Conservation (phyloP, 1,140 invertebrate species). For the Pentalonia nigronervosa region DNA sequence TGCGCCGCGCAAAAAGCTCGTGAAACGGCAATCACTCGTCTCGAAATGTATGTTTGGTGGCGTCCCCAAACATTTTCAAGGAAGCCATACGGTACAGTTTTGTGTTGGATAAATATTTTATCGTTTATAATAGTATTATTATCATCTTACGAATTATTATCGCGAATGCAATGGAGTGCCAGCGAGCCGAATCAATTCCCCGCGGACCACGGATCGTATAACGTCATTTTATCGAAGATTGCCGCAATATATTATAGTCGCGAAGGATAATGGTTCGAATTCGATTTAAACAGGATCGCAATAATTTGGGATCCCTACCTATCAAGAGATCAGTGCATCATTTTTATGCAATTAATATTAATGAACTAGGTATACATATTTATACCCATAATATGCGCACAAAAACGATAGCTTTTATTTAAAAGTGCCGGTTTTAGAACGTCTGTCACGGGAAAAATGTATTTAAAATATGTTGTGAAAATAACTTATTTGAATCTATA, state of each 20-base stretch:
- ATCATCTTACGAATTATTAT: background rate
- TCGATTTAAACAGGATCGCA: background rate
- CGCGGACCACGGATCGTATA: background rate
- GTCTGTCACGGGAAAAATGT: background rate
- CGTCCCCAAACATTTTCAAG: background rate
- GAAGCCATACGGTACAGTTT: background rate
- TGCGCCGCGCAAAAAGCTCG: background rate
- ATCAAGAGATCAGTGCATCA: background rate
- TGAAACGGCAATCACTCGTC: background rate
- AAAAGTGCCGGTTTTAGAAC: background rate
- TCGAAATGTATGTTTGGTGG: background rate
- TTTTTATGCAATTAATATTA: background rate
- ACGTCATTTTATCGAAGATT: background rate
- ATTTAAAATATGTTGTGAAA: background rate
- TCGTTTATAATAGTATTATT: background rate
- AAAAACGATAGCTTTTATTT: background rate
- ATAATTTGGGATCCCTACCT: background rate
- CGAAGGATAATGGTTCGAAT: background rate
- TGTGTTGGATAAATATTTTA: background rate
- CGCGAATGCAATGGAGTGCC: background rate
- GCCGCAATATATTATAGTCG: background rate
- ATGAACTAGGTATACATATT: too few relatives aligned
- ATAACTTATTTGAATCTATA: background rate
- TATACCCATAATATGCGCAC: background rate
- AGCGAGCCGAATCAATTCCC: background rate